These are phyloP conservation scores for Cabera pusaria DNA, from an alignment of 2,888 invertebrate genomes.

Conservation along the genomic window DNA sequence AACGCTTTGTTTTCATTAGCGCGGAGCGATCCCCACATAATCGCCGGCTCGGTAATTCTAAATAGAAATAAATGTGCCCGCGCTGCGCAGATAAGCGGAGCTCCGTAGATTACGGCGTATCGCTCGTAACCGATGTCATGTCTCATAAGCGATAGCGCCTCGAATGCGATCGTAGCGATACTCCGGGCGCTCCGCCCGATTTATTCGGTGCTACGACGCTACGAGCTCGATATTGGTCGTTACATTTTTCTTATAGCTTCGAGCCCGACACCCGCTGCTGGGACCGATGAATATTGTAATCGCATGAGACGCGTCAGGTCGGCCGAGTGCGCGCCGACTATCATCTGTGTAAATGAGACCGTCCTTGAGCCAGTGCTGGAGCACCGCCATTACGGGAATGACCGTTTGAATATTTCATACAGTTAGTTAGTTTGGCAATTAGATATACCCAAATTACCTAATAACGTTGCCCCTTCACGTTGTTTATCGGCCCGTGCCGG, in stretches of 20 bases:
- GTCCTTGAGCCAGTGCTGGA: slow-evolving; percentile 15
- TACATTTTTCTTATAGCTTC: no score
- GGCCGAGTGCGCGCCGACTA: slow-evolving; percentile 21
- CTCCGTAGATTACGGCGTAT: slow-evolving; percentile 5
- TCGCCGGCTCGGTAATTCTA: not conserved
- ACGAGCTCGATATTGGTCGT: slow-evolving; percentile 10
- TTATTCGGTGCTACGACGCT: slow-evolving; percentile 11
- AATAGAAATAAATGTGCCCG: not conserved
- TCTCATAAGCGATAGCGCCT: slow-evolving; percentile 6
- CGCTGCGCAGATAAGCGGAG: slow-evolving; percentile 6
- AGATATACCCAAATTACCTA: slow-evolving; percentile 34
- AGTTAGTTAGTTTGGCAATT: slow-evolving; percentile 35
- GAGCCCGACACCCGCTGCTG: no score
- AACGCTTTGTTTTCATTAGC: slow-evolving; percentile 7
- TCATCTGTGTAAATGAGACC: slow-evolving; percentile 20
- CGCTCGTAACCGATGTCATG: slow-evolving; percentile 2
- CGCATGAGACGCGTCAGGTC: no score
- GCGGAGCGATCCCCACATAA: not conserved
- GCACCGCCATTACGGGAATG: slow-evolving; percentile 27
- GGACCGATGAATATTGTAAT: no score
- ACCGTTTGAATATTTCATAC: slow-evolving; percentile 33
- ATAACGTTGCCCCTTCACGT: slow-evolving; percentile 30
- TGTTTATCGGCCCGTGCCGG: slow-evolving; percentile 27
- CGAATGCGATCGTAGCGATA: slow-evolving; percentile 7
- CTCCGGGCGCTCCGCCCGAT: slow-evolving; percentile 1